Evolutionary conservation across 1,140 invertebrate species (phyloP), one percentile per base, ranked within the genome.

Genomic region (Ruditapes philippinarum): DNA sequence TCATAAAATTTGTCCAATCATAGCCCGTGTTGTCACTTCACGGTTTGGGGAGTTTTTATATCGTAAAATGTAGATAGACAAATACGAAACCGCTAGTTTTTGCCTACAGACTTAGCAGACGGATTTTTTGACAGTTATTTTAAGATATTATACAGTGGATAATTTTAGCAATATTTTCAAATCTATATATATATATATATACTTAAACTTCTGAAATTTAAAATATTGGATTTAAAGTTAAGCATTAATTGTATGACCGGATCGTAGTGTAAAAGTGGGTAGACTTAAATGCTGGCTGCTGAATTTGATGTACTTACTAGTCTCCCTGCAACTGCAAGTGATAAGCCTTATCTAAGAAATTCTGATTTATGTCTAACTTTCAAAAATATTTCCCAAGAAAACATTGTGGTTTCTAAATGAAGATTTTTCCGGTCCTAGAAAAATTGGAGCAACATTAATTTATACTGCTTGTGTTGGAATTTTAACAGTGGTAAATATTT

Each of bases 111-210:
- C 11, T 7, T 5, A 49, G 73, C 73, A 51, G 73, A 80, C 38
- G 51, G 51, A 60, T 80, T 80, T 51, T 57, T 40, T 49, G 31
- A 7, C 28, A 28, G 28, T 45, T 80, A 80, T 80, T 80, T 80
- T 80, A 80, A 80, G 51, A 80, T 28, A 80, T 60, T 80, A 80
- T 38, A 80, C 49, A 28, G 9, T 19, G n/a, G 78, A 22, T 80
- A 78, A 80, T 38, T 80, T 51, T 80, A 80, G 78, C 42, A 22
- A 74, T 38, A n/a, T 42, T 33, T 65, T 65, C 25, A 31, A 65
- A 65, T 65, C 25, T 65, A 65, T 57, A 57, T 57, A 57, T 65
- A 65, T n/a, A n/a, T n/a, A n/a, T n/a, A n/a, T n/a, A n/a, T n/a
- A n/a, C n/a, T n/a, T n/a, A n/a, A n/a, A n/a, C 62, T 31, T 65